These are phyloP conservation scores for Atherinosoma microstoma DNA, from an alignment of 2,797 vertebrate species.

Conservation along the genomic window DNA sequence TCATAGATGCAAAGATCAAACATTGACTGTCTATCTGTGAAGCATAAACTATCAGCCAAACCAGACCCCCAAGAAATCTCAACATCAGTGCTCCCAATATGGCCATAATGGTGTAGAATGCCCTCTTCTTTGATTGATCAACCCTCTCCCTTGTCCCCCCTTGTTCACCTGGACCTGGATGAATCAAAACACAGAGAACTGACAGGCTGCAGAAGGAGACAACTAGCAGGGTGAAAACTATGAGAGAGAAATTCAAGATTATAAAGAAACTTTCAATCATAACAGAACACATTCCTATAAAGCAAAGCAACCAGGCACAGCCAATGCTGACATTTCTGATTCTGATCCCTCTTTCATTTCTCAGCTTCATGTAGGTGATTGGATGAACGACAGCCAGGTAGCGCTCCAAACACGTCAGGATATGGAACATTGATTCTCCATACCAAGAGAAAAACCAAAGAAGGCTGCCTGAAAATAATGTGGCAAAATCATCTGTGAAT, in stretches of 20 bases:
- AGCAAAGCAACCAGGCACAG: background rate
- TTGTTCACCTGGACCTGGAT: constrained; percentile 38
- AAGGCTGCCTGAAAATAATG: no score
- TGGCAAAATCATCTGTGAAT: no score
- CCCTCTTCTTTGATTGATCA: constrained; percentile 25
- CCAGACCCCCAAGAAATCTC: background rate
- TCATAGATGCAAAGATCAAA: rapidly evolving
- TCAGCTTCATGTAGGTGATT: background rate
- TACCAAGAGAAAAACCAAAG: background rate
- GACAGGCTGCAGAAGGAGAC: constrained; percentile 40
- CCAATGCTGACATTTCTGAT: background rate
- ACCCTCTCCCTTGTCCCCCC: background rate
- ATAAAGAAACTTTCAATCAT: rapidly evolving
- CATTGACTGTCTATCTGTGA: rapidly evolving
- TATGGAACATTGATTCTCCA: constrained; percentile 5
- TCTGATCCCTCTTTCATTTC: background rate
- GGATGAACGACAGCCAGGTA: background rate
- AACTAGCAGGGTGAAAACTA: rapidly evolving
- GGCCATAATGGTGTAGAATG: constrained; percentile 22
- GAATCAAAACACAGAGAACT: constrained; percentile 34
- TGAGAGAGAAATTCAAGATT: rapidly evolving
- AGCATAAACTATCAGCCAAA: rapidly evolving
- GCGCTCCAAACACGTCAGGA: background rate
- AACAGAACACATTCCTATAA: rapidly evolving
- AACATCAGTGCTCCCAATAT: constrained; percentile 23